Percentiles rank a stretch among this genome's conserved stretches.
Conservation (phyloP, 1,140 invertebrate species). For the Drosophila arawakana region DNA sequence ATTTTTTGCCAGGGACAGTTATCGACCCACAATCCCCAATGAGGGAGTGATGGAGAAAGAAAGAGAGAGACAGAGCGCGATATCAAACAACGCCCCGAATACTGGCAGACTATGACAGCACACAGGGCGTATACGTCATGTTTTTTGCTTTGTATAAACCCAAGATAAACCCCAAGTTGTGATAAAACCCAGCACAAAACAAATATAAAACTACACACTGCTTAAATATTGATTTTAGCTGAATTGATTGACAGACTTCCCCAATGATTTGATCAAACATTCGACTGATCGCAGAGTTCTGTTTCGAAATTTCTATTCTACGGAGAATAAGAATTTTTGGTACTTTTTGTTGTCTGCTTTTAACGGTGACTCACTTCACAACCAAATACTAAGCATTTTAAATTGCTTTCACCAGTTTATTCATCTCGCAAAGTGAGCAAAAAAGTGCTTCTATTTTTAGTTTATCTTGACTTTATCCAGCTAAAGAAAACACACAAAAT, state of each 20-base stretch:
- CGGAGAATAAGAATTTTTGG: not conserved
- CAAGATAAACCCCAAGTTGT: not conserved
- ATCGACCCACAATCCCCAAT: slow-evolving; percentile 32
- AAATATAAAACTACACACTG: not conserved
- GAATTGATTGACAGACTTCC: not conserved
- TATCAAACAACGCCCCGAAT: slow-evolving; percentile 42
- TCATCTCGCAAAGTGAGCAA: not conserved
- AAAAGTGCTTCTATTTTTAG: too few relatives aligned
- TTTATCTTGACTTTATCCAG: too few relatives aligned
- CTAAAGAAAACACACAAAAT: too few relatives aligned
- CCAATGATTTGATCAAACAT: not conserved
- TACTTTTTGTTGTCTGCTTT: not conserved
- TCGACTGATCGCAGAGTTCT: not conserved
- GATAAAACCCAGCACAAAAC: slow-evolving; percentile 19
- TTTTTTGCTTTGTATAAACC: slow-evolving; percentile 18
- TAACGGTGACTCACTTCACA: slow-evolving; percentile 27
- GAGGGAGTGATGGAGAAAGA: too few relatives aligned
- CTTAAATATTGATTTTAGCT: slow-evolving; percentile 17
- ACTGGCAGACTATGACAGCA: not conserved
- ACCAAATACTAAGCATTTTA: slow-evolving; percentile 2
- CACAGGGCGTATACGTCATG: slow-evolving; percentile 32
- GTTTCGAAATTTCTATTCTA: too few relatives aligned
- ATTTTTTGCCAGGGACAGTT: slow-evolving; percentile 33
- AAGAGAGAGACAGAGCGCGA: not conserved
- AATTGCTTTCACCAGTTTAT: slow-evolving; percentile 6